Evolutionary conservation across 2,113 vertebrate genomes (phyloP), one percentile per base, ranked within the genome.

Genomic region (Talpa occidentalis): DNA sequence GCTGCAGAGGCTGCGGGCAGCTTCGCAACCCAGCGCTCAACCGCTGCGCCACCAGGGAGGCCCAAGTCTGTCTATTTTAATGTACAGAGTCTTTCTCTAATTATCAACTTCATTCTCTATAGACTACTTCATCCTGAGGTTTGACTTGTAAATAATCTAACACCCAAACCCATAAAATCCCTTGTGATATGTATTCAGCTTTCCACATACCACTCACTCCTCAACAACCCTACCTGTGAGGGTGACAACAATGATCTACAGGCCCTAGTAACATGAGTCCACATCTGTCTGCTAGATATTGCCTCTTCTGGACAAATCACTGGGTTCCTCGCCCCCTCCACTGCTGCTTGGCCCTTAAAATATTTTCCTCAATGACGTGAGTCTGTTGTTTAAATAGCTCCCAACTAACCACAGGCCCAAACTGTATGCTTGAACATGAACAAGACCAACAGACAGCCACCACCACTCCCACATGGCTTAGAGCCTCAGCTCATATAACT

Each of bases 201-300:
- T 14, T 88, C 60, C n/a, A 69, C 11, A 73, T 5, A 30, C 30
- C 19, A 21, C 37, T 93, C 4, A 1, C 8, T 60, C 30, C 64
- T 40, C 26, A 91, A 86, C 49, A 22, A n/a, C 2, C 12, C 64
- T 42, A 35, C 62, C 37, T 6, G 26, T 15, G 4, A 79, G 12
- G 35, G 1, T n/a, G 5, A 1, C 5, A 6, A 4, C 73, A 81
- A 0, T 0, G n/a, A 64, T 8, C 42, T 19, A 7, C 8, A 28
- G 44, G 3, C 37, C 32, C 26, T 40, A 12, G 19, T 2, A 22
- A 0, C 3, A 32, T 22, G 30, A 54, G 37, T 32, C 28, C 73
- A 49, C 3, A 1, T 32, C 19, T 10, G 6, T 52, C 74, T 67
- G 7, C 44, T 26, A 8, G 19, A n/a, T 49, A 81, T 6, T 26